phyloP scores from a whole-genome alignment of 1,140 invertebrate species.

The Pararge aegeria region DNA sequence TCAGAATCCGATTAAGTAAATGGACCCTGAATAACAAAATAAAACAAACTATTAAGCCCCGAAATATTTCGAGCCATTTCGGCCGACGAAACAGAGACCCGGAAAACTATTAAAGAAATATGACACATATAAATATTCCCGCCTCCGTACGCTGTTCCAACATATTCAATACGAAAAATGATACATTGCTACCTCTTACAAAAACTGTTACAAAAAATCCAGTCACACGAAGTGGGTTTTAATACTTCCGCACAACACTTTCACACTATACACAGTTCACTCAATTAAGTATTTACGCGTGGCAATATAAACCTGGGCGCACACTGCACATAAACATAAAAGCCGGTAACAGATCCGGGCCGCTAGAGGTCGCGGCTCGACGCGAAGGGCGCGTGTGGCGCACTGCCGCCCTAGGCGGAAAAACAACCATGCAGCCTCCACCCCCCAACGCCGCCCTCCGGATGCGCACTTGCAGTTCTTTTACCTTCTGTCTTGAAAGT shows the following conservation, averaged over 20 bases:
- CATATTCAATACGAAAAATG: slow-evolving; percentile 20
- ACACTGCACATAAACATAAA: slow-evolving; percentile 19
- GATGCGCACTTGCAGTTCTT: slow-evolving; percentile 69
- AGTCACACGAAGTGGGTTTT: slow-evolving; percentile 9
- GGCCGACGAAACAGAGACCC: slow-evolving; percentile 47
- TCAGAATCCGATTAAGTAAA: slow-evolving; percentile 11
- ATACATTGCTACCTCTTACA: slow-evolving; percentile 5
- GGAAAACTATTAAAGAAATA: slow-evolving; percentile 57
- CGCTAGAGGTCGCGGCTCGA: slow-evolving; percentile 36
- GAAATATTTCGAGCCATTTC: slow-evolving; percentile 45
- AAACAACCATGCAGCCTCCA: slow-evolving; percentile 62
- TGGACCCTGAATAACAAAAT: slow-evolving; percentile 32
- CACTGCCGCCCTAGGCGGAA: slow-evolving; percentile 58
- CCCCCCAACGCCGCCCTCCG: slow-evolving; percentile 42
- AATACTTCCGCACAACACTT: slow-evolving; percentile 5
- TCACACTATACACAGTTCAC: slow-evolving; percentile 23
- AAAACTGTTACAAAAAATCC: slow-evolving; percentile 1
- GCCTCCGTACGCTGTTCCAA: slow-evolving; percentile 53
- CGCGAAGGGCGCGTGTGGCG: slow-evolving; percentile 57
- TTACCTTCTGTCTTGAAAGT: slow-evolving; percentile 50
- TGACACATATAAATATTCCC: slow-evolving; percentile 58
- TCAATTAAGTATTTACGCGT: slow-evolving; percentile 30
- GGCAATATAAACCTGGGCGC: slow-evolving; percentile 14
- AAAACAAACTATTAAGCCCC: slow-evolving; percentile 48
- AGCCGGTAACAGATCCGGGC: background rate